Base-by-base conservation (phyloP, 2,113 vertebrate species). In the Nettapus auritus region DNA sequence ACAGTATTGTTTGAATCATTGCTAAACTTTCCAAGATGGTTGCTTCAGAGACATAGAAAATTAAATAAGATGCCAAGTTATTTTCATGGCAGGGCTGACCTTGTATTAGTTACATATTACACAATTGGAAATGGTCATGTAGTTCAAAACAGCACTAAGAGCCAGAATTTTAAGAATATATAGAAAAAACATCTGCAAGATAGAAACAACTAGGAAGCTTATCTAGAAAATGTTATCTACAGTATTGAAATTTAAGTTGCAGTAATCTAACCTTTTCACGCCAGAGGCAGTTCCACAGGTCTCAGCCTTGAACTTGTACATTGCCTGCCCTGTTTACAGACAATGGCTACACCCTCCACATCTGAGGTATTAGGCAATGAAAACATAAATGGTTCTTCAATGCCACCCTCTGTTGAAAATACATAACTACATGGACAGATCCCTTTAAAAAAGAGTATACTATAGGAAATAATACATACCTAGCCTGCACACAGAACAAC, bases 401-500 rank as follows among this genome's bases (percentile, higher is more conserved):
- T n/a, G 93, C 93, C 79, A 0, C 94, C 94, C 52, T 52, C 75
- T 71, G 95, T 38, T 90, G 64, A 36, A 68, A 90, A 62, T 6
- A 3, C 12, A 3, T 13, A 81, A 84, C 38, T 78, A 42, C 96
- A 46, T 0, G 18, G 55, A 15, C 50, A 38, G 28, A 53, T 15
- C 26, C 40, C 63, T 36, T n/a, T 36, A 6, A 0, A 0, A 2
- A 22, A 56, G 13, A 8, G 40, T n/a, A 4, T 10, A 8, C 38
- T 21, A 0, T 21, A 50, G 63, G 52, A 84, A 60, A 38, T 21
- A 2, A 9, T 6, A 3, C 20, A 8, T 48, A 11, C 28, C 42
- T 46, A 8, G 10, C 22, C 29, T 68, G 56, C 1, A 0, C 53
- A 36, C 36, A 38, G 19, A 90, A 29, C 44, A 22, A 0, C 46